A percentile compares a stretch with the other conserved stretches of the same genome.
These are phyloP conservation scores for Tenodera sinensis DNA, from an alignment of 2,888 invertebrate species.

Conservation along the genomic window DNA sequence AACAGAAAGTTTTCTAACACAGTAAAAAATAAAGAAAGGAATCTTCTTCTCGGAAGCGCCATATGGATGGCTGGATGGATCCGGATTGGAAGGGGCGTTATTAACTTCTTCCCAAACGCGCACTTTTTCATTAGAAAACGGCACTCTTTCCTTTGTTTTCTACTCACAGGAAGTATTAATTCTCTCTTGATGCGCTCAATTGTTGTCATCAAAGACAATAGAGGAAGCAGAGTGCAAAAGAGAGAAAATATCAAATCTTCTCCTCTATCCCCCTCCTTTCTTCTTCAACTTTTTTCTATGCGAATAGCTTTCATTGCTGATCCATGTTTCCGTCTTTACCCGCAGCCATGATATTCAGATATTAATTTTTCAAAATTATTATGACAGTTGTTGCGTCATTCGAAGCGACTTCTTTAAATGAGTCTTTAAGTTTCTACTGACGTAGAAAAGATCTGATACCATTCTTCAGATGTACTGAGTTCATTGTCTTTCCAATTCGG, in stretches of 20 bases:
- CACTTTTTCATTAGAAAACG: conserved; percentile 20
- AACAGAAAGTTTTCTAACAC: neutral
- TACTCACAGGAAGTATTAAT: conserved; percentile 20
- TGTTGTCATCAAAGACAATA: neutral
- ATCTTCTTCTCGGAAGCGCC: neutral
- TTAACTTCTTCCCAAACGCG: conserved; percentile 12
- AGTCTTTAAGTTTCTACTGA: neutral
- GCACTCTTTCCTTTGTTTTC: conserved; percentile 21
- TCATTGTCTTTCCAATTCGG: neutral
- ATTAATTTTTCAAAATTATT: conserved; percentile 11
- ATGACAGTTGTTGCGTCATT: conserved; percentile 2
- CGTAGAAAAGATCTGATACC: neutral
- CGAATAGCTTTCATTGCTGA: neutral
- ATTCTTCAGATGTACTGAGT: neutral
- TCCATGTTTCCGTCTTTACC: neutral
- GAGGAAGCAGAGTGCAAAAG: neutral
- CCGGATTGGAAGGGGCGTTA: neutral
- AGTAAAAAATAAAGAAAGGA: neutral
- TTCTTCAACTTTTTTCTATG: neutral
- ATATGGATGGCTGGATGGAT: neutral
- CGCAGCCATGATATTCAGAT: neutral
- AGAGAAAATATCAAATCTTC: neutral
- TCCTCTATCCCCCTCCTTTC: neutral
- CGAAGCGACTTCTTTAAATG: neutral
- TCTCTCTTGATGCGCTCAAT: neutral